Conservation (phyloP, 2,113 vertebrate species). For the Heterocephalus glaber region DNA sequence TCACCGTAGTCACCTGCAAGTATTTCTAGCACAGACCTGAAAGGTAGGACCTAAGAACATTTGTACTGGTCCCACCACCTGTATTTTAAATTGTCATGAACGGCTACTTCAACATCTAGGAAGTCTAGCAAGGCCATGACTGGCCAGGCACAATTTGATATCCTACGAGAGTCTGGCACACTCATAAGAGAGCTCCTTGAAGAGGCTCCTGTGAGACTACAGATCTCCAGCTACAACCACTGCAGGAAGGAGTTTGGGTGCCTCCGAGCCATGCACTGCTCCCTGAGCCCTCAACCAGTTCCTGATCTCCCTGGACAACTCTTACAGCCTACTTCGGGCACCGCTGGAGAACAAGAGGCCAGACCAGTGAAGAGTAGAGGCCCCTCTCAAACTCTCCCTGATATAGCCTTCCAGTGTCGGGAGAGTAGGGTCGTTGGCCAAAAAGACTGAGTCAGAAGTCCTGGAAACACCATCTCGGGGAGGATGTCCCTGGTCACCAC, state of each 20-base stretch:
- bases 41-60: not conserved
- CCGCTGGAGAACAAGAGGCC: not conserved
- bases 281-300: too few relatives aligned
- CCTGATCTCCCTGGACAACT: not conserved
- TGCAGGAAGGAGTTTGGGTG: not conserved
- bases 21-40: not conserved
- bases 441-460: not conserved
- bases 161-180: not conserved
- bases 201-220: not conserved
- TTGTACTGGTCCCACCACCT: not conserved
- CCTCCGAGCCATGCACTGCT: not conserved
- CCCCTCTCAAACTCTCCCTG: not conserved
- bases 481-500: not conserved
- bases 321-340: not conserved
- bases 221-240: not conserved
- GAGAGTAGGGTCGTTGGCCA: not conserved
- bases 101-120: not conserved
- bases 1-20: not conserved
- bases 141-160: not conserved
- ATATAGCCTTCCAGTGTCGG: not conserved
- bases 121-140: not conserved
- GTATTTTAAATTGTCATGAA: not conserved
- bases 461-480: not conserved
- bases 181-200: not conserved
- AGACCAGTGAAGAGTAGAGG: not conserved